Evolutionary conservation across 2,888 invertebrate species (phyloP).

Genomic region (Pollenia griseotomentosa): DNA sequence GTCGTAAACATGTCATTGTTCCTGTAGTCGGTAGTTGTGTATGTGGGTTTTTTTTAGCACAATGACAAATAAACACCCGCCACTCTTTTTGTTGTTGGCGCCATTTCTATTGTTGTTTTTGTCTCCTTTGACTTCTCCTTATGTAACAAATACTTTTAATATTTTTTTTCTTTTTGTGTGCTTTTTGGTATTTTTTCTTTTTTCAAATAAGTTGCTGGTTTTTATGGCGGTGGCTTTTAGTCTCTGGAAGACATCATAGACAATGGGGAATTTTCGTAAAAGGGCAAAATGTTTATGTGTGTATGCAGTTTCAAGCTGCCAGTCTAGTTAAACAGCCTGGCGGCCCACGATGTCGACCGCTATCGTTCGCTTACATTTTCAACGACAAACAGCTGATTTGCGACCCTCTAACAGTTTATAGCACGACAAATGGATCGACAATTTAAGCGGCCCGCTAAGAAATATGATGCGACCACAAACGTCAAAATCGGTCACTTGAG

Average conservation of each 20-base stretch:
- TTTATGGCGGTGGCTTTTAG: constrained; percentile 29
- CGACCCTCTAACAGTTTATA: too few relatives aligned
- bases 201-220: not conserved
- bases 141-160: constrained; percentile 44
- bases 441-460: too few relatives aligned
- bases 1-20: constrained; percentile 20
- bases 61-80: constrained; percentile 25
- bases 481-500: too few relatives aligned
- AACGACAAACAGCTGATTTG: too few relatives aligned
- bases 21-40: not conserved
- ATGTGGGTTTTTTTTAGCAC: not conserved
- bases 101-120: constrained; percentile 56
- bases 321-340: too few relatives aligned
- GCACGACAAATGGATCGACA: too few relatives aligned
- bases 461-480: too few relatives aligned
- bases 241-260: constrained; percentile 14
- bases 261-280: too few relatives aligned
- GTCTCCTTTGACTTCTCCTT: constrained; percentile 49
- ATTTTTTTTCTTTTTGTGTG: constrained; percentile 6
- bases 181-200: constrained; percentile 9
- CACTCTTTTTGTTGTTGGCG: constrained; percentile 47
- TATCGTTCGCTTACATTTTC: too few relatives aligned
- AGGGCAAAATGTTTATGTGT: not conserved
- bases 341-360: too few relatives aligned
- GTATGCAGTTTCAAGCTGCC: not conserved